phyloP scores from a whole-genome alignment of 2,888 invertebrate species.

The Pseudococcus viburni region DNA sequence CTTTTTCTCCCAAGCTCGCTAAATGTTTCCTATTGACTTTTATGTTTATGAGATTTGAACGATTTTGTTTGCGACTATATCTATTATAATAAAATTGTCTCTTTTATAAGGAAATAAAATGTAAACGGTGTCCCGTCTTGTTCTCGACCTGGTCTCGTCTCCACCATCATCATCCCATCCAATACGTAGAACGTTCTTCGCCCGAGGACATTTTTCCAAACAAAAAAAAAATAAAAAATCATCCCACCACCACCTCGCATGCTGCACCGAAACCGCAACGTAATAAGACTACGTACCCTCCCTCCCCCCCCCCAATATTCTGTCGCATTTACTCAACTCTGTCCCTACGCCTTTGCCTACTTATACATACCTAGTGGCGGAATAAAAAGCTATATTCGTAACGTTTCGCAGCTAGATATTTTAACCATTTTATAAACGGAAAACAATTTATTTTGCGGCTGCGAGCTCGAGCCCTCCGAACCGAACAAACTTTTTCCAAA shows the following conservation, averaged over 20 bases:
- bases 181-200: not conserved
- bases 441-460: conserved; percentile 42
- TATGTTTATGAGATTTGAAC: conserved; percentile 39
- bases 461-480: not conserved
- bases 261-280: not conserved
- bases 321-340: too few relatives aligned
- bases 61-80: conserved; percentile 26
- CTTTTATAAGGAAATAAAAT: conserved; percentile 18
- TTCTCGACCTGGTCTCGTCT: not conserved
- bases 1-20: not conserved
- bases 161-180: not conserved
- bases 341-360: too few relatives aligned
- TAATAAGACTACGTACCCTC: too few relatives aligned
- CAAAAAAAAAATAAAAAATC: not conserved
- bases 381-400: conserved; percentile 4
- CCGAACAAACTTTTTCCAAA: conserved; percentile 35
- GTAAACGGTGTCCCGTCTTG: not conserved
- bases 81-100: conserved; percentile 13
- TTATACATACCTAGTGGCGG: not conserved
- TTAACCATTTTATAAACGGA: conserved; percentile 54
- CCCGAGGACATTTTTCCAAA: not conserved
- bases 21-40: conserved; percentile 33
- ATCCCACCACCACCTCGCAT: too few relatives aligned
- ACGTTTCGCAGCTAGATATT: not conserved
- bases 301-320: too few relatives aligned